Evolutionary conservation across 2,888 invertebrate species (phyloP), one percentile per base, ranked within the genome.

Genomic region (Cremastinae sp.): DNA sequence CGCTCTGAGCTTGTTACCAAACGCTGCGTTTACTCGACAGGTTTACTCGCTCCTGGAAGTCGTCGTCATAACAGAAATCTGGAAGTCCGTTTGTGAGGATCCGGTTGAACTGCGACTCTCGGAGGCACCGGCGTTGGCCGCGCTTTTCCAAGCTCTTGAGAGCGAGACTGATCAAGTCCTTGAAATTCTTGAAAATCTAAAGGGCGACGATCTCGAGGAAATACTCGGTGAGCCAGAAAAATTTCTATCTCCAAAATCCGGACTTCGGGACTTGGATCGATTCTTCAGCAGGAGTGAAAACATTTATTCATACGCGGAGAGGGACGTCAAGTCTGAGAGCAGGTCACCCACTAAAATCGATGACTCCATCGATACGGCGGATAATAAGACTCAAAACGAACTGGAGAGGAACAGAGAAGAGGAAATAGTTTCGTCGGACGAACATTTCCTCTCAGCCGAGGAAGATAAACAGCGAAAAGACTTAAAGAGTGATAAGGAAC

Each of bases 1-100:
- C 78, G 92, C 92, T 0, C 82, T 93, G 1, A 91, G 92, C 74
- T 80, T 94, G 65, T 90, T 93, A 0, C 88, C 91, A 0, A 85
- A 92, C 55, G 88, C 91, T 0, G 90, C 91, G 58, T 93, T 93
- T 78, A 91, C 92, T 0, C 91, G 91, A 75, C 91, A 91, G 72
- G 92, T 93, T 81, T 93, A 93, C 81, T 90, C 91, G 1, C 91
- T 94, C 47, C 87, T 93, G 14, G 93, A 94, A 84, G 92, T 93
- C 66, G 91, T 92, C 0, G 92, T 93, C 1, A 90, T 91, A 2
- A 92, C 93, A 62, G 93, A 93, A 81, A 92, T 93, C 55, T 92
- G 91, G 83, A 92, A 91, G 73, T 84, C 90, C 2, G 89, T 88
- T 72, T 90, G 90, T 70, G 74, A 80, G 39, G 82, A 82, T 72